Conservation (phyloP, 1,140 invertebrate species). For the Sinella curviseta region DNA sequence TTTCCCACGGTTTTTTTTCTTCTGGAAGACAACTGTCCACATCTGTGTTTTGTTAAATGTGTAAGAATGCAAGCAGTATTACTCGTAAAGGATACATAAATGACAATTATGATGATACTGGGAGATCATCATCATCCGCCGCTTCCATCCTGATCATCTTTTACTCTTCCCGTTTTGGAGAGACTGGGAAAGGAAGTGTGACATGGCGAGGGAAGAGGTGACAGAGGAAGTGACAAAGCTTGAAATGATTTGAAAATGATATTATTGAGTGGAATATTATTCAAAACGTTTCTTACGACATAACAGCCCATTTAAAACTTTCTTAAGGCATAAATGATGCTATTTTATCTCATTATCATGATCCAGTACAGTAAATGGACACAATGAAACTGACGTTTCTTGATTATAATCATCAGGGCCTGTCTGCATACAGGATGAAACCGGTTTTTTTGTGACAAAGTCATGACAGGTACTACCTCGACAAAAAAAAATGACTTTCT, state of each 20-base stretch:
- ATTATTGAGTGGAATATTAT: neutral
- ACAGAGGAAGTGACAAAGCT: neutral
- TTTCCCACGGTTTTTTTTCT: neutral
- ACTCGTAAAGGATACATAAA: neutral
- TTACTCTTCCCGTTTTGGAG: neutral
- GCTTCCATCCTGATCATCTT: neutral
- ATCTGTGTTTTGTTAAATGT: neutral
- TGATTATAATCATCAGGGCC: too few species aligned
- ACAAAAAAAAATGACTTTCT: too few species aligned
- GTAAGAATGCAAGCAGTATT: neutral
- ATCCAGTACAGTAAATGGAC: too few species aligned
- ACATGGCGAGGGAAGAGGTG: neutral
- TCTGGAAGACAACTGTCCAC: neutral
- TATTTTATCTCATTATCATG: too few species aligned
- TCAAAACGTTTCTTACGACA: neutral
- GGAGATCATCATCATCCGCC: too few species aligned
- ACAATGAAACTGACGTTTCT: too few species aligned
- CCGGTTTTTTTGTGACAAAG: too few species aligned
- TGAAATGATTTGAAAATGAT: neutral
- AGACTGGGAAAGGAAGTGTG: neutral
- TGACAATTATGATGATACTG: neutral
- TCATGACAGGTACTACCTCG: too few species aligned
- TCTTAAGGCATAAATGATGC: too few species aligned
- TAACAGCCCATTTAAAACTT: too few species aligned
- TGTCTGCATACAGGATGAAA: too few species aligned